These are phyloP conservation scores for Drosophila mulleri DNA, from an alignment of 2,888 invertebrate genomes.

Conservation along the genomic window DNA sequence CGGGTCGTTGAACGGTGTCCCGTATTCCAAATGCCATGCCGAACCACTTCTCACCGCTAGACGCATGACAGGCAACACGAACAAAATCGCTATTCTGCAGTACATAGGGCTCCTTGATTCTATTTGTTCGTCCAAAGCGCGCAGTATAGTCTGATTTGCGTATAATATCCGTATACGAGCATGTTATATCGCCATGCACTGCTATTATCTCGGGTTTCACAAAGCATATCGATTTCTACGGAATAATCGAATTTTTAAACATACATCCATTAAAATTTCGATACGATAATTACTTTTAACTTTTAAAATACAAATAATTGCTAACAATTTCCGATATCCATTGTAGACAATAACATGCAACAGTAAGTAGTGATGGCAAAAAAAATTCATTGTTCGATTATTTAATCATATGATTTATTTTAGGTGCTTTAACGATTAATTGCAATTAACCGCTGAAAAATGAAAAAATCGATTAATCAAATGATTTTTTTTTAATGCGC, in stretches of 20 bases:
- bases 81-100: conserved; percentile 90
- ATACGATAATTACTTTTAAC: neutral
- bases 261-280: neutral
- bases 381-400: too few relatives aligned
- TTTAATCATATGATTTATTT: too few relatives aligned
- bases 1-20: conserved; percentile 82
- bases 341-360: neutral
- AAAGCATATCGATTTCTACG: conserved; percentile 83
- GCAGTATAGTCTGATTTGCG: conserved; percentile 88
- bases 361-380: too few relatives aligned
- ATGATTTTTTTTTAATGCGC: too few relatives aligned
- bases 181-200: conserved; percentile 84
- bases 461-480: too few relatives aligned
- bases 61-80: conserved; percentile 88
- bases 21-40: conserved; percentile 88
- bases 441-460: too few relatives aligned
- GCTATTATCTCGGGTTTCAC: conserved; percentile 82
- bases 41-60: conserved; percentile 86
- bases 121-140: conserved; percentile 86
- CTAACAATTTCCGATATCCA: neutral
- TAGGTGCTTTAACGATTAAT: too few relatives aligned
- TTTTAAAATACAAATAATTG: neutral
- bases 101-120: conserved; percentile 87
- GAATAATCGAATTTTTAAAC: neutral
- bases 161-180: conserved; percentile 89